Evolutionary conservation across 2,113 vertebrate species (phyloP), one percentile per base, ranked within the genome.

Genomic region (Cynoglossus semilaevis): DNA sequence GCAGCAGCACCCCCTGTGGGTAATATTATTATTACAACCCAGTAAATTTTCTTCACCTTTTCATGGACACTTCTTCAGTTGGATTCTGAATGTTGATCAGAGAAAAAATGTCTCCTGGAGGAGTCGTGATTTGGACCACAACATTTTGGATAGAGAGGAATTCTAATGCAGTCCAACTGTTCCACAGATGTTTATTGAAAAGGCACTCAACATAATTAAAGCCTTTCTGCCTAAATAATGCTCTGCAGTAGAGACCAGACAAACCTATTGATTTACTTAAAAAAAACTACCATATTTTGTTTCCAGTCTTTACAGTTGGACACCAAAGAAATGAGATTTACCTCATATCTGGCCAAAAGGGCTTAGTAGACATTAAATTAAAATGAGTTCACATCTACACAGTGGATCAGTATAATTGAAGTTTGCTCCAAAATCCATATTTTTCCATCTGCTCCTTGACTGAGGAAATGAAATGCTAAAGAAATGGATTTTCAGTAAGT

Each of bases 201-300:
- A 54, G 54, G 15, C 67, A 50, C 62, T 80, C 44, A 35, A 34
- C 12, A 18, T 72, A 64, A 80, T 76, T 57, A 61, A 70, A 61
- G 40, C 9, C n/a, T 38, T 19, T 61, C 29, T 29, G 2, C 46
- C 16, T 43, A 38, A 51, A 72, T 66, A 68, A 42, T 41, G 40
- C 15, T 1, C 54, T 22, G 16, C 36, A 41, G 50, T 15, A 34
- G n/a, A 22, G 58, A 1, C 29, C 46, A 72, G 37, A 55, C 4
- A 1, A 3, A 22, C 5, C 55, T 53, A 74, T 42, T 61, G 47
- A 22, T 57, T 50, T 41, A 42, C 5, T 38, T 29, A 29, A 29
- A 29, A 29, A 29, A 29, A 29, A 29, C 22, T n/a, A n/a, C n/a
- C n/a, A n/a, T n/a, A n/a, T n/a, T 29, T 29, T 29, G 3, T 29